A percentile compares a stretch with the other conserved stretches of the same genome.
Evolutionary conservation across 2,797 vertebrate species (phyloP).

Genomic region (Lepilemur ruficaudatus): DNA sequence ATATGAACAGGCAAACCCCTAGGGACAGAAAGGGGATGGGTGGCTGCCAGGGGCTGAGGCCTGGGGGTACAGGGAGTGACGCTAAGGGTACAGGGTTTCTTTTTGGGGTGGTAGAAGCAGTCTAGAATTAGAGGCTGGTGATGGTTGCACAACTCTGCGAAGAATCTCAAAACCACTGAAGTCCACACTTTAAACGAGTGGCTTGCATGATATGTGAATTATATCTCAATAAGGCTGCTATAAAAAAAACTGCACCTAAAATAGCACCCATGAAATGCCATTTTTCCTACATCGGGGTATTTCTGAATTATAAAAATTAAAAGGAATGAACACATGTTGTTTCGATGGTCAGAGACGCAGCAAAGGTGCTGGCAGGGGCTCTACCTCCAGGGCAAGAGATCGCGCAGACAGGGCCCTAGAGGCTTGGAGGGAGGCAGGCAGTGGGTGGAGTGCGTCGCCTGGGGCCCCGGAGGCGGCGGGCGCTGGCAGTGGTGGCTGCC

Average conservation of each 20-base stretch:
- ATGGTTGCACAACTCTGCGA: neutral
- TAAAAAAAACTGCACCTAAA: neutral
- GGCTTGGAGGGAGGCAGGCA: neutral
- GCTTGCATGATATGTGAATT: neutral
- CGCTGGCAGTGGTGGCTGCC: neutral
- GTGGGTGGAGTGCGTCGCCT: neutral
- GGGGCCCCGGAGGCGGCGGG: neutral
- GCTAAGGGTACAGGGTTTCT: neutral
- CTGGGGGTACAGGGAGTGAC: too few species aligned
- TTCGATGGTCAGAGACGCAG: neutral
- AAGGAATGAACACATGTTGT: neutral
- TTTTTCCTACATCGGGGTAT: neutral
- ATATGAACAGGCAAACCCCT: neutral
- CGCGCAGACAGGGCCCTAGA: fast-evolving
- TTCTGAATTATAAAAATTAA: neutral
- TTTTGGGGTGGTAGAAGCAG: neutral
- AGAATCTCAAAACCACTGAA: neutral
- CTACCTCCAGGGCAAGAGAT: fast-evolving
- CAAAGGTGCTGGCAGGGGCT: neutral
- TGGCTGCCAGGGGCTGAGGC: neutral
- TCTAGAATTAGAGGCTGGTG: neutral
- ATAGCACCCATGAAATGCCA: neutral
- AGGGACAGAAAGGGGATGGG: fast-evolving
- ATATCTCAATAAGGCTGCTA: neutral
- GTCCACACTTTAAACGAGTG: neutral